Evolutionary conservation across 2,888 invertebrate species (phyloP), one percentile per base, ranked within the genome.

Genomic region (Brachypterus glaber): DNA sequence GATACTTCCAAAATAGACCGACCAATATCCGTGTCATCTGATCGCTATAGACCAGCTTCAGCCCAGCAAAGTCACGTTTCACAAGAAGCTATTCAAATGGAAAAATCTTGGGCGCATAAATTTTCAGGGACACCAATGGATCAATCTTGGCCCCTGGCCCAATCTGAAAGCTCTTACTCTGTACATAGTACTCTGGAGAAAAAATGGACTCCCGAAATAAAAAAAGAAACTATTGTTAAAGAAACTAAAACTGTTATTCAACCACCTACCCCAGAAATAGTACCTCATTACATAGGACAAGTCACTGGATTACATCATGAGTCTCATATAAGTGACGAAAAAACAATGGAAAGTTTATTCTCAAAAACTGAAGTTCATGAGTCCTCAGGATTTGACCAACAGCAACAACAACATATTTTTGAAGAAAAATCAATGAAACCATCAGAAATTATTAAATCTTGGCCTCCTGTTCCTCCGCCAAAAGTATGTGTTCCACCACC

Each of bases 81-180:
- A 2, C 71, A 72, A 0, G 76, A 80, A 54, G 79, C 70, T 1
- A 53, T 80, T 30, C 69, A 73, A 38, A 80, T 80, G 79, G 79
- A 80, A 47, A 79, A 77, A 56, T 63, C 77, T 1, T 80, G 80
- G 80, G 71, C 76, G 2, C 69, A 70, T 39, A 72, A 71, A 49
- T 64, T 63, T 42, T 58, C 61, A 8, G 61, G 67, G 17, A 66
- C 64, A 0, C 58, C 63, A 18, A 54, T 62, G n/a, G 67, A 69
- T 39, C 69, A 69, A 45, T 63, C 68, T 1, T 73, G 72, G 72
- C 71, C 71, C n/a, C 57, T 58, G 43, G 35, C 49, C 16, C 60
- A 53, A 49, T 51, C 44, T 26, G 45, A 49, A 29, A 57, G 60
- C 11, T 55, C 63, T 1, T 67, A 64, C 63, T 61, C 62, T 7